These are phyloP conservation scores for Leptinotarsa haldemani DNA, from an alignment of 2,888 invertebrate species.

Conservation along the genomic window DNA sequence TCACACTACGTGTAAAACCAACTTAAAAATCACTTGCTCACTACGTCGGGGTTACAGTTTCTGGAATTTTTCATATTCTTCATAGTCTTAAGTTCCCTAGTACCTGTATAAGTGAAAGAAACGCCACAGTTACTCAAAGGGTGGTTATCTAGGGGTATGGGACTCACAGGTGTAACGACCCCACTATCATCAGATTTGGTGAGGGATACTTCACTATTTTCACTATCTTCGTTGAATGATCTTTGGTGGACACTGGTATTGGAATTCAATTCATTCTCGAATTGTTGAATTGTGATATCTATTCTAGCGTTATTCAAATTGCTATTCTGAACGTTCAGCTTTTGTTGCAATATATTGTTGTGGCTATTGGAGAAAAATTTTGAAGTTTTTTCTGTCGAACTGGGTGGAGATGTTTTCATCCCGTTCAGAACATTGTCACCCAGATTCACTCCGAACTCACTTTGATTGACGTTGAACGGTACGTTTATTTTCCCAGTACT, in stretches of 20 bases:
- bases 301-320: conserved; percentile 50
- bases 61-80: conserved; percentile 61
- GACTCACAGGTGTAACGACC: conserved; percentile 74
- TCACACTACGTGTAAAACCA: conserved; percentile 20
- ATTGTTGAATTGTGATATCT: conserved; percentile 62
- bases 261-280: conserved; percentile 47
- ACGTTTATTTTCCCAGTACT: conserved; percentile 61
- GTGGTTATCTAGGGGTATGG: conserved; percentile 66
- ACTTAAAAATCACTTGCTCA: conserved; percentile 50
- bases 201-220: conserved; percentile 55
- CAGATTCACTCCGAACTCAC: conserved; percentile 56
- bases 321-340: conserved; percentile 47
- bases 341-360: conserved; percentile 75
- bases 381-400: conserved; percentile 52
- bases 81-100: conserved; percentile 82
- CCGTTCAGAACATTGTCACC: conserved; percentile 47
- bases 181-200: conserved; percentile 71
- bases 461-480: conserved; percentile 46
- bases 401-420: conserved; percentile 40
- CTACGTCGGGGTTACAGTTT: conserved; percentile 58
- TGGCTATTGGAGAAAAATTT: conserved; percentile 78
- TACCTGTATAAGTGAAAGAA: conserved; percentile 83
- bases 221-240: conserved; percentile 50
- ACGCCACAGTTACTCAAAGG: conserved; percentile 84
- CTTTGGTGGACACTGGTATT: conserved; percentile 53